Evolutionary conservation across 2,113 vertebrate genomes (phyloP), one percentile per base, ranked within the genome.

Genomic region (Etheostoma spectabile): DNA sequence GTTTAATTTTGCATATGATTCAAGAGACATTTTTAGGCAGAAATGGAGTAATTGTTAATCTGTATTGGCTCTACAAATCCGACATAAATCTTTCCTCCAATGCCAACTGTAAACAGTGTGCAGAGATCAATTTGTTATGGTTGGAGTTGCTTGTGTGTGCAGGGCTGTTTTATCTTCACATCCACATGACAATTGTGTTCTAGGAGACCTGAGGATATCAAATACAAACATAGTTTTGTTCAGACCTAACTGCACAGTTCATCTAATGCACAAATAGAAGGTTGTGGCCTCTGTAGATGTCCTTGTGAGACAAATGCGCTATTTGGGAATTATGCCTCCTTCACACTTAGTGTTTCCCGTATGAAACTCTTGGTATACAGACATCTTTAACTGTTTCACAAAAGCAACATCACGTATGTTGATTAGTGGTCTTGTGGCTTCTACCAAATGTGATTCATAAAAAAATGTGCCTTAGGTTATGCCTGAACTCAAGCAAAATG

Each of bases 101-200:
- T 48, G 46, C 51, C 27, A 4, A 21, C 42, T 82, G 71, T 69
- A 22, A 60, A 55, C 52, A 60, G 12, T 65, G 33, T 70, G 71
- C 57, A 35, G 21, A 59, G 53, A 55, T 51, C 52, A 65, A 77
- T 65, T 83, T 81, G 82, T 91, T 64, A 33, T 68, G 74, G 49
- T 71, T 57, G 57, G 11, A 63, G 51, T 16, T 78, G 52, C n/a
- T 7, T 53, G 55, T 30, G 65, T 76, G 60, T 78, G 64, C 78
- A 46, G 19, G 46, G 5, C 48, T 38, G 65, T 68, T 84, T 74
- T 77, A 49, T 89, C 72, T 87, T 70, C 38, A 71, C 66, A 67
- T 82, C 33, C 52, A 46, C 48, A 48, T 66, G 79, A 78, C 66
- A 71, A 53, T 90, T 90, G 88, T 84, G 59, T 92, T 91, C 91